Conservation (phyloP, 2,113 vertebrate genomes). For the Pithys albifrons region DNA sequence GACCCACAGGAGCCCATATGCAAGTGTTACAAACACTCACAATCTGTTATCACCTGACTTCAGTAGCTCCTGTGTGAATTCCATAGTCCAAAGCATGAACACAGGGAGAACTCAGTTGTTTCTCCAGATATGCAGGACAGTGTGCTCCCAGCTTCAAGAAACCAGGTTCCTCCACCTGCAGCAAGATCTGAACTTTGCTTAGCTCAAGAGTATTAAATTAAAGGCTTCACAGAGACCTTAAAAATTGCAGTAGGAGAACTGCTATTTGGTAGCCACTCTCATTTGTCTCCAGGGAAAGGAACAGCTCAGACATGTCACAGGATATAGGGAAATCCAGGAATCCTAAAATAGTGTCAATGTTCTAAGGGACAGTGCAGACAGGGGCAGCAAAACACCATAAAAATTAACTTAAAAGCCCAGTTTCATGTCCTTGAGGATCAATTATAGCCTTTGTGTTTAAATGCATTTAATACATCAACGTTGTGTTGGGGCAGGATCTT, state of each 20-base stretch:
- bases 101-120: neutral
- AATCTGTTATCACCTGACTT: neutral
- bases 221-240: neutral
- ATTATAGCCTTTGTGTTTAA: neutral
- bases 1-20: neutral
- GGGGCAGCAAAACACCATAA: neutral
- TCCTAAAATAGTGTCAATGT: neutral
- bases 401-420: neutral
- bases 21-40: neutral
- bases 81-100: neutral
- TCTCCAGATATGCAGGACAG: neutral
- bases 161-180: neutral
- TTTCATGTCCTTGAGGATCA: neutral
- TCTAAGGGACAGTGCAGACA: neutral
- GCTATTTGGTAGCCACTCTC: neutral
- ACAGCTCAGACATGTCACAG: neutral
- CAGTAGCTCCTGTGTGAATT: neutral
- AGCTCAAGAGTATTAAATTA: neutral
- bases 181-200: neutral
- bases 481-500: neutral
- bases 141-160: neutral
- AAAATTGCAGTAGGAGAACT: neutral
- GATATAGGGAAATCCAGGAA: neutral
- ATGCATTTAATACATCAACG: neutral
- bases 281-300: neutral